A percentile compares a stretch with the other conserved stretches of the same genome.
phyloP scores from a whole-genome alignment of 2,888 invertebrate species.

The Melipona beecheii region DNA sequence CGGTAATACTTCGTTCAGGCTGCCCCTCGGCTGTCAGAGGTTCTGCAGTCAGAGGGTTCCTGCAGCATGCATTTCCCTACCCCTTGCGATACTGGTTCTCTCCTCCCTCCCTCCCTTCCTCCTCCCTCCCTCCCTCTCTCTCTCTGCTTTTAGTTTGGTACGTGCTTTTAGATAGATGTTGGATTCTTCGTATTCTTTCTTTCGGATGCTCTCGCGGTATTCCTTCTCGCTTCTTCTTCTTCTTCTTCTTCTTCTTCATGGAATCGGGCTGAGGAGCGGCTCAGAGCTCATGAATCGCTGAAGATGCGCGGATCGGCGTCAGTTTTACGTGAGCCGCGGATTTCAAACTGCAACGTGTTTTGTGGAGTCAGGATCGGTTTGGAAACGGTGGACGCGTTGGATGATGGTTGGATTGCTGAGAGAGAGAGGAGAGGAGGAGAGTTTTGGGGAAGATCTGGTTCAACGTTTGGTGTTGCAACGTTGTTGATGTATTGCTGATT shows the following conservation, averaged over 20 bases:
- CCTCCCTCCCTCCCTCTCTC: no score
- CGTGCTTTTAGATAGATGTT: no score
- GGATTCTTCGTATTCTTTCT: not conserved
- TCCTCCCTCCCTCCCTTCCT: no score
- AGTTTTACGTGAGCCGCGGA: constrained; percentile 23
- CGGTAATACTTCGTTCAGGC: no score
- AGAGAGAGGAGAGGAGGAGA: no score
- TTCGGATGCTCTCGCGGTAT: not conserved
- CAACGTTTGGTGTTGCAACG: not conserved
- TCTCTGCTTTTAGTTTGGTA: not conserved
- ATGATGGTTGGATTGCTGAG: not conserved
- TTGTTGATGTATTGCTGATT: not conserved
- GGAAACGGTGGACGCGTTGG: not conserved
- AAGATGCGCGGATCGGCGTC: not conserved
- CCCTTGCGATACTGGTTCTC: not conserved
- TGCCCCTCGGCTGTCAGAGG: no score
- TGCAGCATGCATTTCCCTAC: constrained; percentile 1
- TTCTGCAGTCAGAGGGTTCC: no score
- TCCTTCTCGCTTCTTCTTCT: not conserved
- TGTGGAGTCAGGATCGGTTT: not conserved
- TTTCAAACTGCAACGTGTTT: constrained; percentile 21
- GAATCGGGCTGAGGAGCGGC: not conserved
- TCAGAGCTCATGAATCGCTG: not conserved
- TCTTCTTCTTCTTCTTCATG: no score
- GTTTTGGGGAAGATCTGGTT: not conserved